Evolutionary conservation across 1,140 invertebrate genomes (phyloP).

Genomic region (Propsilocerus akamusi): DNA sequence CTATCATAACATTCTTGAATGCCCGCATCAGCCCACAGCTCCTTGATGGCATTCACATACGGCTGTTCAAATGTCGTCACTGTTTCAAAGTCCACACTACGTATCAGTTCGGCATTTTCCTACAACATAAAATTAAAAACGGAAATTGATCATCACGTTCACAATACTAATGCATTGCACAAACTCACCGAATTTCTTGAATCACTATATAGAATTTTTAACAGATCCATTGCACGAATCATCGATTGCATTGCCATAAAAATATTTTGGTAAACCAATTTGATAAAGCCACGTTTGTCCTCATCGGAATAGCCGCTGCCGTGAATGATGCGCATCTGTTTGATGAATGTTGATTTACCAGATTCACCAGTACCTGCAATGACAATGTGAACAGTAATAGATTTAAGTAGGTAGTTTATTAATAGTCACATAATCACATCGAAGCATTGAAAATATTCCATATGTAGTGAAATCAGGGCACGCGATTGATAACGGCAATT

Average conservation of each 20-base stretch:
- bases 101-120: conserved; percentile 75
- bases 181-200: conserved; percentile 47
- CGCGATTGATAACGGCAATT: no score
- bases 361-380: conserved; percentile 74
- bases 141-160: background rate
- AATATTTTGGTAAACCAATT: conserved; percentile 89
- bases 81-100: conserved; percentile 74
- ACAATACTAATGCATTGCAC: conserved; percentile 11
- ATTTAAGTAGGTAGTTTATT: background rate
- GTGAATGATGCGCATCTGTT: conserved; percentile 94
- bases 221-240: conserved; percentile 82
- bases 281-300: conserved; percentile 77
- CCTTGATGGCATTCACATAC: conserved; percentile 75
- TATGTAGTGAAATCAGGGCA: no score
- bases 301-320: conserved; percentile 83
- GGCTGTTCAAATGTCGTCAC: conserved; percentile 77
- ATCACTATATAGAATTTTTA: conserved; percentile 70
- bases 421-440: no score
- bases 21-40: conserved; percentile 69
- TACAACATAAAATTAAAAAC: conserved; percentile 18
- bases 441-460: no score
- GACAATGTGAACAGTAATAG: background rate
- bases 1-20: conserved; percentile 89
- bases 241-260: conserved; percentile 93
- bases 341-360: conserved; percentile 89